Evolutionary conservation across 2,888 invertebrate species (phyloP).

Genomic region (Lagria hirta): DNA sequence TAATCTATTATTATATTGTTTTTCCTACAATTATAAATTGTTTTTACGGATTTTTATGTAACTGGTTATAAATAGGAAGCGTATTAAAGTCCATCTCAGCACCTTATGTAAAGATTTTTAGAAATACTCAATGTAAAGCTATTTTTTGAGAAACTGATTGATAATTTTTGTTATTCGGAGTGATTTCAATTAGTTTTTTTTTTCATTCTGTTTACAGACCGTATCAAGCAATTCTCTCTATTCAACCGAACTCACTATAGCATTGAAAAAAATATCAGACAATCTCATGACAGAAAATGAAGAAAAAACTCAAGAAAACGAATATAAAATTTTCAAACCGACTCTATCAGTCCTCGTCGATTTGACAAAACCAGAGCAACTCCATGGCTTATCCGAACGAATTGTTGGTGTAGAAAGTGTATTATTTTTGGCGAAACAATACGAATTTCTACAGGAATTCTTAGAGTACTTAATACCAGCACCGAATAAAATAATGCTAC

Average conservation of each 20-base stretch:
- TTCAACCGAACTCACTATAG: constrained; percentile 69
- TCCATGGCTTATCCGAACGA: constrained; percentile 83
- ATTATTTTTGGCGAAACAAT: constrained; percentile 85
- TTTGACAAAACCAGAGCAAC: constrained; percentile 66
- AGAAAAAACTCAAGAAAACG: constrained; percentile 44
- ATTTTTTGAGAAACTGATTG: constrained; percentile 1
- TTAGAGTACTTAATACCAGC: constrained; percentile 80
- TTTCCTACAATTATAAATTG: too few relatives aligned
- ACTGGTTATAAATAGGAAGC: too few relatives aligned
- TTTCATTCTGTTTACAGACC: constrained; percentile 49
- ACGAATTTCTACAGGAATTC: constrained; percentile 79
- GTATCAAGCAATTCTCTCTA: constrained; percentile 59
- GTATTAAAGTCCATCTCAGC: too few relatives aligned
- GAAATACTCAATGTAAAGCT: background rate
- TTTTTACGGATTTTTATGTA: too few relatives aligned
- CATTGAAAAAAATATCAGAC: constrained; percentile 76
- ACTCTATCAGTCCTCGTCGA: constrained; percentile 65
- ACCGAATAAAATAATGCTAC: constrained; percentile 67
- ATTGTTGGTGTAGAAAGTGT: constrained; percentile 92
- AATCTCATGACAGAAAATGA: constrained; percentile 61
- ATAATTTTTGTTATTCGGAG: background rate
- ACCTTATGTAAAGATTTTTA: too few relatives aligned
- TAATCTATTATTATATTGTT: too few relatives aligned
- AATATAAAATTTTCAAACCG: constrained; percentile 56
- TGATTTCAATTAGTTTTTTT: background rate